Base-by-base conservation (phyloP, 64 coral and sea anemone genomes). In the Trachythela sp. region DNA sequence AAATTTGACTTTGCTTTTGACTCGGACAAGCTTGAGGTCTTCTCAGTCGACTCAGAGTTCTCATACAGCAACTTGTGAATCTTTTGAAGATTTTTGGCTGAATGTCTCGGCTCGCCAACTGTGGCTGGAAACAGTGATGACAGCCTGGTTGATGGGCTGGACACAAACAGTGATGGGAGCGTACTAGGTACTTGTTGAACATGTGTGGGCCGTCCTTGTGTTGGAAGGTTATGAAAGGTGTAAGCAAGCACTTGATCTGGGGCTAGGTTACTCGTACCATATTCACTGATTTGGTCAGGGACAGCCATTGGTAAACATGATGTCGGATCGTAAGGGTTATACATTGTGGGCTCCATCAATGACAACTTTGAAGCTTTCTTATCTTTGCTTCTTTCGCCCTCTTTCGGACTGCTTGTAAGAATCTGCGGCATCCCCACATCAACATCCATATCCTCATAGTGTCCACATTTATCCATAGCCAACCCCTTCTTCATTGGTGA, bases 191-290 rank as follows among this genome's bases (percentile, higher is more conserved):
- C 33, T 35, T 36, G 26, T 38, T 39, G 20, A 37, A 39, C 32
- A 80, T 37, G 30, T 7, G 4, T 37, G 32, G 31, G 15, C 30
- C 34, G 27, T 80, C 31, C 75, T 36, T 64, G 56, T n/a, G 75
- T 80, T 20, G 75, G 33, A 34, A 80, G 9, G 30, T 80, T 80
- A 2, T 80, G 75, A 35, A 80, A 80, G 37, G 75, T 80, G 30
- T 80, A 80, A 39, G 75, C 75, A 6, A 80, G 37, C 13, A 80
- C 13, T 35, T 80, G 75, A 39, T 80, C 75, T 80, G 75, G 75
- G 4, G 56, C 56, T n/a, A 64, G 20, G 26, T 5, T 64, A 64
- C 56, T 64, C 6, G 56, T 64, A 64, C 42, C 42, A 45, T 45
- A 11, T 68, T 68, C 59, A n/a, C 5, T 22, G 59, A n/a, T 22